These are phyloP conservation scores for Hyposoter dolosus DNA, from an alignment of 2,888 invertebrate species.

Conservation along the genomic window DNA sequence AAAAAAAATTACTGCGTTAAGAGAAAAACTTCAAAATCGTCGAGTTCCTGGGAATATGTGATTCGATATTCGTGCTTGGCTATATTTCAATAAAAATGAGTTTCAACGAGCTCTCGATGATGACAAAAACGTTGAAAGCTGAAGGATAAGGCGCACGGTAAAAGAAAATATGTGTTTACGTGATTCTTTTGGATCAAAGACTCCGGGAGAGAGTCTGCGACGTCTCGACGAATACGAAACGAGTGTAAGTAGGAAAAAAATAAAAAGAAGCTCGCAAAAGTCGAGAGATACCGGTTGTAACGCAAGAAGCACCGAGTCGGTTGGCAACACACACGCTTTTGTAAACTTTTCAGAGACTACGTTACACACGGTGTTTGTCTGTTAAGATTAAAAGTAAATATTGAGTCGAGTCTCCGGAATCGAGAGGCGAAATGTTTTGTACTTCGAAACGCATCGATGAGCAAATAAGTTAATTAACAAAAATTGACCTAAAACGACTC, in stretches of 20 bases:
- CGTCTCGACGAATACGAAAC: conserved; percentile 16
- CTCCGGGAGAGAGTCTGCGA: neutral
- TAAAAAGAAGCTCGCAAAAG: neutral
- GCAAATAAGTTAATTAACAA: neutral
- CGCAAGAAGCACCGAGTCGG: conserved; percentile 50
- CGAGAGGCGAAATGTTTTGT: neutral
- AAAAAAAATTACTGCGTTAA: neutral
- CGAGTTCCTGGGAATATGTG: neutral
- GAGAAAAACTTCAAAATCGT: neutral
- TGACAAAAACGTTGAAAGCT: neutral
- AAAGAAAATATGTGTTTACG: neutral
- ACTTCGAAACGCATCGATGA: neutral
- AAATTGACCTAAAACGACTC: neutral
- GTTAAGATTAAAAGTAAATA: neutral
- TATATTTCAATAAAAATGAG: neutral
- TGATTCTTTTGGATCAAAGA: neutral
- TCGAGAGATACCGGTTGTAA: conserved; percentile 24
- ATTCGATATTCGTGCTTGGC: neutral
- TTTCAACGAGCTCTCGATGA: neutral
- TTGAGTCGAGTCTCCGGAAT: neutral
- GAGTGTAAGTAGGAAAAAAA: conserved; percentile 30
- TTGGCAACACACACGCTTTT: conserved; percentile 58
- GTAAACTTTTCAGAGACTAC: neutral
- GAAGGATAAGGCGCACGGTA: neutral
- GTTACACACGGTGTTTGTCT: neutral